A percentile compares a stretch with the other conserved stretches of the same genome.
Evolutionary conservation across 2,888 invertebrate species (phyloP).

Genomic region (Tupiocoris notatus): DNA sequence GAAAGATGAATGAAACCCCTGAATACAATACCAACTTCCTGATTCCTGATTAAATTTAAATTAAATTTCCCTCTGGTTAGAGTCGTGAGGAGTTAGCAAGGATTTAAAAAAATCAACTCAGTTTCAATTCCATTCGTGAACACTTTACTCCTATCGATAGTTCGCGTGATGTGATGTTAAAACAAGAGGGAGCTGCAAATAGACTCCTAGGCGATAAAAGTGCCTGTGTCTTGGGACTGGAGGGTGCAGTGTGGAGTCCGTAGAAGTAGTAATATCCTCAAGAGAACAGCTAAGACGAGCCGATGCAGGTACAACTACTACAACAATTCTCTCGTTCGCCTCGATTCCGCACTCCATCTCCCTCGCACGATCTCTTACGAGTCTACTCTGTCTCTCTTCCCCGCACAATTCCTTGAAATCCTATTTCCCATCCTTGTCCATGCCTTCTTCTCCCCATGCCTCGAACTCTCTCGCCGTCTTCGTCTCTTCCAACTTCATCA

Average conservation of each 20-base stretch:
- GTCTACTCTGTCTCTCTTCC: neutral
- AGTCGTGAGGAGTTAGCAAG: too few relatives aligned
- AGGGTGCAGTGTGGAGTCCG: neutral
- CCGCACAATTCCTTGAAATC: neutral
- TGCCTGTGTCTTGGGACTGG: too few relatives aligned
- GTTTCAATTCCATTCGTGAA: too few relatives aligned
- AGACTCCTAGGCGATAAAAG: too few relatives aligned
- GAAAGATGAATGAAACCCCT: too few relatives aligned
- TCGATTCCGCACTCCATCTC: neutral
- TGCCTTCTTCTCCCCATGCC: neutral
- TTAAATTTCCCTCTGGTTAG: too few relatives aligned
- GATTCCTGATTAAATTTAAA: too few relatives aligned
- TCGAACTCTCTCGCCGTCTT: conserved; percentile 16
- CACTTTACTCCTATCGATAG: too few relatives aligned
- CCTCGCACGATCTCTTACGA: neutral
- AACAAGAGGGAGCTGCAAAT: too few relatives aligned
- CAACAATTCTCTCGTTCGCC: conserved; percentile 12
- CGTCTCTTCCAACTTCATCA: conserved; percentile 44
- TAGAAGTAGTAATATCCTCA: conserved; percentile 44
- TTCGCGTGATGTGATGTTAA: too few relatives aligned
- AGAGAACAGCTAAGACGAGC: conserved; percentile 37
- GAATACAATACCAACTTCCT: too few relatives aligned
- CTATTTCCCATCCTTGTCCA: neutral
- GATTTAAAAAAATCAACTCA: too few relatives aligned
- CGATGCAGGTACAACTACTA: conserved; percentile 35